Evolutionary conservation across 2,113 vertebrate species (phyloP).

Genomic region (Gavialis gangeticus): DNA sequence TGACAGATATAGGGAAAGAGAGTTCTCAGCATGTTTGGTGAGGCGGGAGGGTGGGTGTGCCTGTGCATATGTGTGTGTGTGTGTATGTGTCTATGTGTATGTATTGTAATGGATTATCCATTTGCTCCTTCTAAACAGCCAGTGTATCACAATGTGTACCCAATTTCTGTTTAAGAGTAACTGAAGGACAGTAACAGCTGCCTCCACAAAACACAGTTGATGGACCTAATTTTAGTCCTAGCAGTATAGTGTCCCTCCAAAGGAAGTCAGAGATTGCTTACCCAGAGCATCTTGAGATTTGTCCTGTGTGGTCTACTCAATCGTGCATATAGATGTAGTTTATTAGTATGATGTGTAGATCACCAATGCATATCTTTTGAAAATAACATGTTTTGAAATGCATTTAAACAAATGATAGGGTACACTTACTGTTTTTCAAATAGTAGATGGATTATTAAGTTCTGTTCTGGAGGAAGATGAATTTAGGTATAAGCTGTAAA

Average conservation of each 20-base stretch:
- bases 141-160: not conserved
- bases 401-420: not conserved
- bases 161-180: not conserved
- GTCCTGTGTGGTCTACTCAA: not conserved
- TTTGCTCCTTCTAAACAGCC: not conserved
- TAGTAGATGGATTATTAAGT: not conserved
- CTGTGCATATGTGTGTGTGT: too few species aligned
- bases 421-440: not conserved
- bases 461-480: not conserved
- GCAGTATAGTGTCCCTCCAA: not conserved
- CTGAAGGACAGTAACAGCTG: not conserved
- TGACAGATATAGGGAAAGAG: not conserved
- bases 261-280: not conserved
- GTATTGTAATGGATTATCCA: not conserved
- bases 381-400: not conserved
- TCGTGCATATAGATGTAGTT: not conserved
- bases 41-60: too few species aligned
- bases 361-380: not conserved
- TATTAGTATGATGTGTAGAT: not conserved
- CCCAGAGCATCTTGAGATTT: not conserved
- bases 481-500: not conserved
- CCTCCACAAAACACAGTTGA: not conserved
- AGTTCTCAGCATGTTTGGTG: not conserved
- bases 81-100: not conserved
- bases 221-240: not conserved